Evolutionary conservation across 2,888 invertebrate species (phyloP).

Genomic region (Synanthedon myopaeformis): DNA sequence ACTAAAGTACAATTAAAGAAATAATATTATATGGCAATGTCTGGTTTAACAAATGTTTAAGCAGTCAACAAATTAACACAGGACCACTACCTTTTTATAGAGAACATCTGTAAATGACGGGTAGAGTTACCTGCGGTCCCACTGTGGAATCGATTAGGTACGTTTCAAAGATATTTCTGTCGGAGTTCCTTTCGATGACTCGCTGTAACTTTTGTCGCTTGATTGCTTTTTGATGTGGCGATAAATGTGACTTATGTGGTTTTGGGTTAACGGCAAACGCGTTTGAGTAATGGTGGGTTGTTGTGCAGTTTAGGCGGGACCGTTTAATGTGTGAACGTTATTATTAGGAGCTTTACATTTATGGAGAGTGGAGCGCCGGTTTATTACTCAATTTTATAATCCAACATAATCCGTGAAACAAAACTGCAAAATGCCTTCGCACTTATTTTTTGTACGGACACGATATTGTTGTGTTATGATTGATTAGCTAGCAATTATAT

Average conservation of each 20-base stretch:
- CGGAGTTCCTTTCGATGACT: slow-evolving; percentile 40
- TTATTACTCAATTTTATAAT: not conserved
- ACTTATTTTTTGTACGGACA: too few relatives aligned
- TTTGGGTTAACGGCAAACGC: slow-evolving; percentile 42
- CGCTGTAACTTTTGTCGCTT: slow-evolving; percentile 56
- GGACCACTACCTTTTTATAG: not conserved
- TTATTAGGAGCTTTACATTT: slow-evolving; percentile 36
- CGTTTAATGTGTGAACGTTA: slow-evolving; percentile 53
- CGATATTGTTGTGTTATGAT: too few relatives aligned
- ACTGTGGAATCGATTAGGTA: slow-evolving; percentile 50
- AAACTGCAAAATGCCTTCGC: too few relatives aligned
- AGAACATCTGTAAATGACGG: slow-evolving; percentile 34
- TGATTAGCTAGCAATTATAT: too few relatives aligned
- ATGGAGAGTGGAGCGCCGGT: not conserved
- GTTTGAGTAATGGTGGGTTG: slow-evolving; percentile 52
- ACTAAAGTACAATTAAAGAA: too few relatives aligned
- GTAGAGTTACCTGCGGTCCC: slow-evolving; percentile 33
- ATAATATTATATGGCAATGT: not conserved
- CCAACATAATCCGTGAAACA: not conserved
- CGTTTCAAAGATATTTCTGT: slow-evolving; percentile 42
- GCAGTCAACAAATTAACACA: not conserved
- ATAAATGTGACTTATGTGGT: slow-evolving; percentile 67
- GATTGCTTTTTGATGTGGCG: slow-evolving; percentile 68
- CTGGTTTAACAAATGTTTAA: slow-evolving; percentile 7
- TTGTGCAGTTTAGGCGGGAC: slow-evolving; percentile 48